phyloP scores from a whole-genome alignment of 2,113 vertebrate species.

The Etheostoma cragini region DNA sequence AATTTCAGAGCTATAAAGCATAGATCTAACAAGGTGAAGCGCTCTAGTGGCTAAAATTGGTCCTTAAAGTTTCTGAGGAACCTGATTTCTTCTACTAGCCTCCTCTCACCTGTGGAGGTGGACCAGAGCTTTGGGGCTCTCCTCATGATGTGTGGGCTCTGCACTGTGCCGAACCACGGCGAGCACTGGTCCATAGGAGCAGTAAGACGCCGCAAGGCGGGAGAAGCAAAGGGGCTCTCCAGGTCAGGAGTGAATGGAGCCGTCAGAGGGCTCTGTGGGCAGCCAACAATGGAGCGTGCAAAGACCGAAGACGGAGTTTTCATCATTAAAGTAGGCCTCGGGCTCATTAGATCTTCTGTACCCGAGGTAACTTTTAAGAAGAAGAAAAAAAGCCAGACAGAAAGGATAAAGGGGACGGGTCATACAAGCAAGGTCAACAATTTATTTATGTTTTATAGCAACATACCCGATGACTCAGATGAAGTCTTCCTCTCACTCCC shows the following conservation, averaged over 20 bases:
- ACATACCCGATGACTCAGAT: conserved; percentile 79
- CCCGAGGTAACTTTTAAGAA: conserved; percentile 65
- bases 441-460: not conserved
- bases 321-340: conserved; percentile 69
- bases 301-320: conserved; percentile 84
- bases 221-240: conserved; percentile 84
- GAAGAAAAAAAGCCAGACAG: not conserved
- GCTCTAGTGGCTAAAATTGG: not conserved
- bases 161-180: conserved; percentile 85
- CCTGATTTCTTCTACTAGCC: not conserved
- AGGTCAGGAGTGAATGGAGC: conserved; percentile 84
- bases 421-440: not conserved
- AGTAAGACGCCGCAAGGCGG: conserved; percentile 79
- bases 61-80: not conserved
- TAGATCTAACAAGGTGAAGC: not conserved
- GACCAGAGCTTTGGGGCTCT: conserved; percentile 93
- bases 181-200: conserved; percentile 83
- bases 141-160: conserved; percentile 87
- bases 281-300: conserved; percentile 79
- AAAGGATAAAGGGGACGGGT: not conserved
- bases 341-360: conserved; percentile 84
- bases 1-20: not conserved
- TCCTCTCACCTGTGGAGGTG: conserved; percentile 84
- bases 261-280: conserved; percentile 76
- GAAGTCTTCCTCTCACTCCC: conserved; percentile 80